Evolutionary conservation across 1,140 invertebrate species (phyloP).

Genomic region (Drosophila tani): DNA sequence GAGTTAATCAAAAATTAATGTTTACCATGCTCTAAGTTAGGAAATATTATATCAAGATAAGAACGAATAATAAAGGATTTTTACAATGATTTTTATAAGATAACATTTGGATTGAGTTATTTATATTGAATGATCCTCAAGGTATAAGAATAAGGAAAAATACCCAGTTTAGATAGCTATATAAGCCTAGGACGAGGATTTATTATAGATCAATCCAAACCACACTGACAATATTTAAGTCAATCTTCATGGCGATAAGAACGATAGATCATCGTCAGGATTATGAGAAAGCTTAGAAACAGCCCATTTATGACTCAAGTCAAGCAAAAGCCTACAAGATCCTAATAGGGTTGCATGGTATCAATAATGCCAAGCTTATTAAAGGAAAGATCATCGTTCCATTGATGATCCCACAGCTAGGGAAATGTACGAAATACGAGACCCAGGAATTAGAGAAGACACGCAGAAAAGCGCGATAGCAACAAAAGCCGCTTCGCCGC

Average conservation of each 20-base stretch:
- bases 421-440: conserved; percentile 1
- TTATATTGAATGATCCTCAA: background rate
- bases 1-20: no score
- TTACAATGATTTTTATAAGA: background rate
- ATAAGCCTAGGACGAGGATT: no score
- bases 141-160: no score
- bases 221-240: background rate
- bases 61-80: background rate
- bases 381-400: no score
- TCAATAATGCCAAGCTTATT: background rate
- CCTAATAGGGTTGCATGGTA: background rate
- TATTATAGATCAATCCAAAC: no score
- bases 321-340: no score
- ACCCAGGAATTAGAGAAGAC: conserved; percentile 8
- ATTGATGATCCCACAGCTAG: background rate
- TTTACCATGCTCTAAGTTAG: no score
- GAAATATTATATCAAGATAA: background rate
- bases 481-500: conserved; percentile 26
- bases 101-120: background rate
- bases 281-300: background rate
- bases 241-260: background rate
- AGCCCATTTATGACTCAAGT: no score
- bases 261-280: no score
- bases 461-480: conserved; percentile 26
- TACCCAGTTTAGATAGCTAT: background rate